These are phyloP conservation scores for Muscicapa adusta DNA, from an alignment of 2,113 vertebrate genomes.

Conservation along the genomic window DNA sequence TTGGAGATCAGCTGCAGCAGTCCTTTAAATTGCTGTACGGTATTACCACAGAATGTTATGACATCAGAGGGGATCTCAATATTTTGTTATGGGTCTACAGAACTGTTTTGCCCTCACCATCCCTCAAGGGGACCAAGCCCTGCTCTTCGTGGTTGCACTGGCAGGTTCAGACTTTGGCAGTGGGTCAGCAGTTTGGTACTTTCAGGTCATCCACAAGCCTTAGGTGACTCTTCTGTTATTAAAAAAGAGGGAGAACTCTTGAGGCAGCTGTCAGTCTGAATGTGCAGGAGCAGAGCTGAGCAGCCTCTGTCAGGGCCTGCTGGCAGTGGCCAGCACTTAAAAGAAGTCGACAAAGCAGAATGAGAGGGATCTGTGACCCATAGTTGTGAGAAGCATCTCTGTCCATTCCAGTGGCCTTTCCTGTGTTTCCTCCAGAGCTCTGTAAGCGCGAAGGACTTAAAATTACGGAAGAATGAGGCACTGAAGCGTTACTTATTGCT, in stretches of 20 bases:
- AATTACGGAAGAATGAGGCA: background rate
- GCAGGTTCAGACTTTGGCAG: background rate
- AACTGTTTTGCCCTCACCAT: background rate
- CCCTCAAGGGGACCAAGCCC: background rate
- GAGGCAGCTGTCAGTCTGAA: background rate
- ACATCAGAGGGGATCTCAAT: background rate
- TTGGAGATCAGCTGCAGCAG: background rate
- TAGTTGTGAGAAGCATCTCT: background rate
- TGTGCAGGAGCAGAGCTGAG: background rate
- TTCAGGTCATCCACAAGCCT: background rate
- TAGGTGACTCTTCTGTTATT: background rate
- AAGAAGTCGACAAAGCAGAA: background rate
- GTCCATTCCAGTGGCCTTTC: background rate
- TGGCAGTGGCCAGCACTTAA: background rate
- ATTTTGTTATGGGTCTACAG: background rate
- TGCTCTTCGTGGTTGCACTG: background rate
- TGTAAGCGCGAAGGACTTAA: background rate
- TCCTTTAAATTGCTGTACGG: background rate
- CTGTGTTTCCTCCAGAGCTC: background rate
- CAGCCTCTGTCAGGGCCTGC: background rate
- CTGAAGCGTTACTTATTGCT: background rate
- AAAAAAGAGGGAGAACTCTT: background rate
- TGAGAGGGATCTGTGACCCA: accelerated
- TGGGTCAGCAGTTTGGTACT: background rate
- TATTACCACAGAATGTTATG: accelerated